Evolutionary conservation across 1,140 invertebrate genomes (phyloP).

Genomic region (Subanguina moxae): DNA sequence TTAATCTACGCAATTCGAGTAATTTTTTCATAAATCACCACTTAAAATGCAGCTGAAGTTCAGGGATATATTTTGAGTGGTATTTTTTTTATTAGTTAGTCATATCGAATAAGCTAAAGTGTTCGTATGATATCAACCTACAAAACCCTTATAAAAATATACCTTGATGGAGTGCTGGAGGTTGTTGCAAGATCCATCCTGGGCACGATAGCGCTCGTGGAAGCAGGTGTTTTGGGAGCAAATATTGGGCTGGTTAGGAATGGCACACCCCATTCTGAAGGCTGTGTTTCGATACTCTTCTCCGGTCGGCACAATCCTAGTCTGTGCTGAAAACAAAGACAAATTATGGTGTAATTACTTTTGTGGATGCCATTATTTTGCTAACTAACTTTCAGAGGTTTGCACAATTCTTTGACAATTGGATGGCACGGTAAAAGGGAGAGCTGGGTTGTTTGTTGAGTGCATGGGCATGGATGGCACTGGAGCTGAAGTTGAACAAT

Average conservation of each 20-base stretch:
- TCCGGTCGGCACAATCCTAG: constrained; percentile 33
- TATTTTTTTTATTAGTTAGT: no score
- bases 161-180: constrained; percentile 29
- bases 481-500: not conserved
- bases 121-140: not conserved
- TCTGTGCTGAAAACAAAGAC: constrained; percentile 22
- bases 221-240: constrained; percentile 38
- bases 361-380: not conserved
- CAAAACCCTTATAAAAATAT: not conserved
- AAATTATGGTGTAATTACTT: constrained; percentile 3
- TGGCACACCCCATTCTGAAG: constrained; percentile 36
- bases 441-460: not conserved
- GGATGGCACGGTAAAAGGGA: constrained; percentile 5
- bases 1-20: no score
- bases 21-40: no score
- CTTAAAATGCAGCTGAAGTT: no score
- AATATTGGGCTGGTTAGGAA: constrained; percentile 35
- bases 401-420: constrained; percentile 25
- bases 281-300: constrained; percentile 30
- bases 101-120: no score
- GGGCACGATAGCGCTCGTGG: constrained; percentile 37
- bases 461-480: not conserved
- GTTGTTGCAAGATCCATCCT: constrained; percentile 48
- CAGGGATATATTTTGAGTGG: no score
- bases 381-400: constrained; percentile 26